Evolutionary conservation across 64 coral and sea anemone species (phyloP).

Genomic region (Actinia equina): DNA sequence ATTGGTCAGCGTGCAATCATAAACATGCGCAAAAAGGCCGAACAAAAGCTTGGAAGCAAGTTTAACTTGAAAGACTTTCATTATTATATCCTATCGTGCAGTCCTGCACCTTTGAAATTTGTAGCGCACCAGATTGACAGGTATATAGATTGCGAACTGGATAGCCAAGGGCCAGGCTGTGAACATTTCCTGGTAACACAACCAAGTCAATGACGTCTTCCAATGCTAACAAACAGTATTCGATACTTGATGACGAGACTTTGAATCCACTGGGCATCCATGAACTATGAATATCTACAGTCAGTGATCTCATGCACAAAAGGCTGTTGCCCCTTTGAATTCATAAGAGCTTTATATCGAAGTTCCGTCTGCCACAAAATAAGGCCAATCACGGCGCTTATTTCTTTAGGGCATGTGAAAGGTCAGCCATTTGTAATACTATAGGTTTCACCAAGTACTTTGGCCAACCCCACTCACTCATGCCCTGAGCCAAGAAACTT

Average conservation of each 20-base stretch:
- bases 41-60: slow-evolving; percentile 26
- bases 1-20: slow-evolving; percentile 60
- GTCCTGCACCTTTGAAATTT: slow-evolving; percentile 40
- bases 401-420: too few relatives aligned
- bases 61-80: slow-evolving; percentile 60
- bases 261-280: slow-evolving; percentile 35
- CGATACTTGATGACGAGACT: slow-evolving; percentile 10
- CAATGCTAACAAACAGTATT: slow-evolving; percentile 7
- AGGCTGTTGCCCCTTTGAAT: not conserved
- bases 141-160: slow-evolving; percentile 42
- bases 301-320: not conserved
- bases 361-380: too few relatives aligned
- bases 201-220: not conserved
- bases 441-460: too few relatives aligned
- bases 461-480: too few relatives aligned
- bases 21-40: slow-evolving; percentile 36
- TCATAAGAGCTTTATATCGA: not conserved
- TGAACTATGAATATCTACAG: slow-evolving; percentile 12
- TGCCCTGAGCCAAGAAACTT: too few relatives aligned
- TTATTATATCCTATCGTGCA: slow-evolving; percentile 48
- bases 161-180: slow-evolving; percentile 8
- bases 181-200: not conserved
- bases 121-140: slow-evolving; percentile 36
- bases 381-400: too few relatives aligned
- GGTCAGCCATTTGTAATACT: too few relatives aligned